phyloP scores from a whole-genome alignment of 2,888 invertebrate genomes.

The Drosophila koepferae region DNA sequence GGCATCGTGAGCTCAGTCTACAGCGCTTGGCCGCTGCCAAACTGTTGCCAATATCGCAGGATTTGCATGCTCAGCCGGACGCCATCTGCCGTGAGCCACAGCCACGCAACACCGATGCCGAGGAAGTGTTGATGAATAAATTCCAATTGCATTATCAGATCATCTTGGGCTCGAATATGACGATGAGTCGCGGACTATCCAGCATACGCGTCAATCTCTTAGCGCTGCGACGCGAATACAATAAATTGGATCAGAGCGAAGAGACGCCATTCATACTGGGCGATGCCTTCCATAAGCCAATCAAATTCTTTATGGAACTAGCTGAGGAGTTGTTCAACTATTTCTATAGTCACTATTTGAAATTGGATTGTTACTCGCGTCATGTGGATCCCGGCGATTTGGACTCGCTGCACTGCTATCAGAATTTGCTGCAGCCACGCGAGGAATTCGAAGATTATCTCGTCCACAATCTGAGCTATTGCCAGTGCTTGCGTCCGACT shows the following conservation, averaged over 20 bases:
- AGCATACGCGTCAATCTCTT: slow-evolving; percentile 51
- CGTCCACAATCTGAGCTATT: slow-evolving; percentile 68
- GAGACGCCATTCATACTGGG: slow-evolving; percentile 65
- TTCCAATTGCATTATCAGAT: slow-evolving; percentile 65
- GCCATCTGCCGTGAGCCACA: slow-evolving; percentile 57
- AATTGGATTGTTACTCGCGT: slow-evolving; percentile 57
- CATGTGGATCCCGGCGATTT: slow-evolving; percentile 72
- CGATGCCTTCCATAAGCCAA: slow-evolving; percentile 79
- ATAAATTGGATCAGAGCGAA: slow-evolving; percentile 49
- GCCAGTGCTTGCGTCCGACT: slow-evolving; percentile 64
- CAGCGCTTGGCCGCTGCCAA: slow-evolving; percentile 68
- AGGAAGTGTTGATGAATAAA: slow-evolving; percentile 63
- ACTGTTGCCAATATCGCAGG: slow-evolving; percentile 66
- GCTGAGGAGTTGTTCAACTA: slow-evolving; percentile 77
- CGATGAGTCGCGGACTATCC: slow-evolving; percentile 36
- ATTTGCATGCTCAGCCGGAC: slow-evolving; percentile 51
- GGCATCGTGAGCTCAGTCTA: slow-evolving; percentile 57
- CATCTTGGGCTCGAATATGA: slow-evolving; percentile 55
- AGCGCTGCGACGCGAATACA: slow-evolving; percentile 56
- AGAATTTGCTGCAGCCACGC: slow-evolving; percentile 47
- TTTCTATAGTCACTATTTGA: slow-evolving; percentile 61
- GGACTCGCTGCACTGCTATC: slow-evolving; percentile 62
- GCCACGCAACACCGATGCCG: slow-evolving; percentile 44
- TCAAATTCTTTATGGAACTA: slow-evolving; percentile 70
- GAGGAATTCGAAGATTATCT: slow-evolving; percentile 80